phyloP scores from a whole-genome alignment of 1,140 invertebrate species.

The Colletes gigas region DNA sequence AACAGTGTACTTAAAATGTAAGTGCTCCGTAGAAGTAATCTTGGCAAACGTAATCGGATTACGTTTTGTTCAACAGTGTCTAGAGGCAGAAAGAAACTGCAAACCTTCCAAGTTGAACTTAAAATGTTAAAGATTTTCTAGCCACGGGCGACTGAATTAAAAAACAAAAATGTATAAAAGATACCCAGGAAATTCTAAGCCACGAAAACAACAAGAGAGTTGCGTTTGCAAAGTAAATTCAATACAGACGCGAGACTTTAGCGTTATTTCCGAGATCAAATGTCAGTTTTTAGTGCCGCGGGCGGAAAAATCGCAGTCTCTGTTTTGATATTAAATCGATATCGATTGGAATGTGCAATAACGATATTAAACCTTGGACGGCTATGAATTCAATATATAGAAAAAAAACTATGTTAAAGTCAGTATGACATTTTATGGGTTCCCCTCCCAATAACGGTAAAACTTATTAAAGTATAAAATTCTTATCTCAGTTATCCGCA shows the following conservation, averaged over 20 bases:
- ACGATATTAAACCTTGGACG: constrained; percentile 43
- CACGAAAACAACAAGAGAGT: neutral
- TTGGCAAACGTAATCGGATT: no score
- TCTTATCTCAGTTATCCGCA: neutral
- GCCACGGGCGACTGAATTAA: no score
- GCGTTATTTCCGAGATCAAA: constrained; percentile 22
- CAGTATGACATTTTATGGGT: constrained; percentile 44
- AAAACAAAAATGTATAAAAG: no score
- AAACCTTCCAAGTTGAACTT: no score
- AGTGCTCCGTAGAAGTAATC: no score
- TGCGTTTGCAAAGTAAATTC: neutral
- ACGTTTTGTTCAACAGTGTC: no score
- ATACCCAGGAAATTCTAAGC: neutral
- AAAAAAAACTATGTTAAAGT: constrained; percentile 46
- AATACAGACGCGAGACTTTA: neutral
- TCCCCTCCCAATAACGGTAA: constrained; percentile 20
- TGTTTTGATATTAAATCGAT: constrained; percentile 32
- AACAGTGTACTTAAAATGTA: no score
- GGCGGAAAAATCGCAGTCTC: constrained; percentile 22
- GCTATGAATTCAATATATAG: constrained; percentile 35
- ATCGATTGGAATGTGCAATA: constrained; percentile 53
- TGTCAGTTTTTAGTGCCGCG: constrained; percentile 23
- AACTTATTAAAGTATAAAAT: constrained; percentile 55
- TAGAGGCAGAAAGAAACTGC: no score
- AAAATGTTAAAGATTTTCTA: no score